A percentile compares a stretch with the other conserved stretches of the same genome.
phyloP scores from a whole-genome alignment of 1,140 invertebrate genomes.

The Pantala flavescens region DNA sequence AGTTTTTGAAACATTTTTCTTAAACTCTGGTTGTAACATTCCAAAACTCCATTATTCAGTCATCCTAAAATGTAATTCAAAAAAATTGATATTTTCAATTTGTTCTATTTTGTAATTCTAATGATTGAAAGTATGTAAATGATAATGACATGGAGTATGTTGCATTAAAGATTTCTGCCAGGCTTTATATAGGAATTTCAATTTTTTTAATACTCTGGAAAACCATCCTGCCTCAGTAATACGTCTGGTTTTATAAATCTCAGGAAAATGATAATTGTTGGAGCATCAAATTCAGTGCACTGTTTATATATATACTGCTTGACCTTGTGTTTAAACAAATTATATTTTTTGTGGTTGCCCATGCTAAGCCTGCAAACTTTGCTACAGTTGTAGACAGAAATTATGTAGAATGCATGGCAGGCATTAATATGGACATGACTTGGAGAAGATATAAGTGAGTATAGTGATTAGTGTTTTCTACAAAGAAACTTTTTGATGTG shows the following conservation, averaged over 20 bases:
- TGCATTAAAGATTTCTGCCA: not conserved
- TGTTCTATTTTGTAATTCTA: too few species aligned
- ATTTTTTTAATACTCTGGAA: not conserved
- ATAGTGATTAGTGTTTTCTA: too few species aligned
- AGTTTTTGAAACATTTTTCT: too few species aligned
- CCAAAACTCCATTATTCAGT: too few species aligned
- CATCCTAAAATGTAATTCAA: too few species aligned
- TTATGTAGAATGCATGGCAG: not conserved
- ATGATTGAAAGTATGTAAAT: too few species aligned
- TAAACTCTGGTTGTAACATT: too few species aligned
- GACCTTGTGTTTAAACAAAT: not conserved
- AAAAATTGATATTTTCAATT: too few species aligned
- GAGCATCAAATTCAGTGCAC: not conserved
- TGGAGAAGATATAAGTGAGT: too few species aligned
- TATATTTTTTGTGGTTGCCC: not conserved
- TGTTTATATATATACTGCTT: not conserved
- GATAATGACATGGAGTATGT: too few species aligned
- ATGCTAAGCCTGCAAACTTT: not conserved
- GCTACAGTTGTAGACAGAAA: not conserved
- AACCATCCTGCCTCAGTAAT: not conserved
- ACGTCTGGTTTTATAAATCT: not conserved
- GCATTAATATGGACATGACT: too few species aligned
- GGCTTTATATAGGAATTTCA: not conserved
- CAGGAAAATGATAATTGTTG: not conserved
- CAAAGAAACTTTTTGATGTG: too few species aligned